Percentiles rank a stretch among this genome's conserved stretches.
These are phyloP conservation scores for Rynchops niger DNA, from an alignment of 2,113 vertebrate genomes.

Conservation along the genomic window DNA sequence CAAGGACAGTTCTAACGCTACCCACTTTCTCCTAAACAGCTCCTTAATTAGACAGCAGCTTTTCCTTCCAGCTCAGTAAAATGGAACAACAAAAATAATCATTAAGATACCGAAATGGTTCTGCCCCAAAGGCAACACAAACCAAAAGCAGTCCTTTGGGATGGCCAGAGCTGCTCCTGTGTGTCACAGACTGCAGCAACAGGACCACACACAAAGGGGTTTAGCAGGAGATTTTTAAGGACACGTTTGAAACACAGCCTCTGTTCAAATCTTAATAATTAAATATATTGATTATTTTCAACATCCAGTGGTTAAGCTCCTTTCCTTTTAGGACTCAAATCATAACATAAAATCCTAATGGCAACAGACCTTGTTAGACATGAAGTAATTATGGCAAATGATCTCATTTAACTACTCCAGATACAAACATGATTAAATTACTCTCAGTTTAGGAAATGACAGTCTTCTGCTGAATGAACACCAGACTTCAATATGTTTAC, in stretches of 20 bases:
- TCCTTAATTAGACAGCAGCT: not conserved
- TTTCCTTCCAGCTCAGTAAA: not conserved
- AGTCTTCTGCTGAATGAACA: constrained; percentile 6
- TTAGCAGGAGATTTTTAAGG: not conserved
- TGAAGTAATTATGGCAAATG: constrained; percentile 17
- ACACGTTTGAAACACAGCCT: not conserved
- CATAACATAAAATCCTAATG: constrained; percentile 11
- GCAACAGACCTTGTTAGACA: constrained; percentile 9
- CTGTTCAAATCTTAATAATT: not conserved
- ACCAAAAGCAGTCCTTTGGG: not conserved
- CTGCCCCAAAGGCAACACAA: not conserved
- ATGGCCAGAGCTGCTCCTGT: not conserved
- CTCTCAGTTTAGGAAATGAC: constrained; percentile 24
- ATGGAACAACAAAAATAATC: not conserved
- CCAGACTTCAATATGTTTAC: not conserved
- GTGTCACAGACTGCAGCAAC: not conserved
- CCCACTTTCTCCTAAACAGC: not conserved
- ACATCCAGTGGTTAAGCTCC: not conserved
- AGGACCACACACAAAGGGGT: not conserved
- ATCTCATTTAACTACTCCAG: constrained; percentile 48
- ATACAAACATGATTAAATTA: constrained; percentile 54
- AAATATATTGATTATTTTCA: not conserved
- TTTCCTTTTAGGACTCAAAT: not conserved
- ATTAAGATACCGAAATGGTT: not conserved
- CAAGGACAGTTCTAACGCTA: not conserved